A percentile compares a stretch with the other conserved stretches of the same genome.
These are phyloP conservation scores for Sebastes nivosus DNA, from an alignment of 2,797 vertebrate genomes.

Conservation along the genomic window DNA sequence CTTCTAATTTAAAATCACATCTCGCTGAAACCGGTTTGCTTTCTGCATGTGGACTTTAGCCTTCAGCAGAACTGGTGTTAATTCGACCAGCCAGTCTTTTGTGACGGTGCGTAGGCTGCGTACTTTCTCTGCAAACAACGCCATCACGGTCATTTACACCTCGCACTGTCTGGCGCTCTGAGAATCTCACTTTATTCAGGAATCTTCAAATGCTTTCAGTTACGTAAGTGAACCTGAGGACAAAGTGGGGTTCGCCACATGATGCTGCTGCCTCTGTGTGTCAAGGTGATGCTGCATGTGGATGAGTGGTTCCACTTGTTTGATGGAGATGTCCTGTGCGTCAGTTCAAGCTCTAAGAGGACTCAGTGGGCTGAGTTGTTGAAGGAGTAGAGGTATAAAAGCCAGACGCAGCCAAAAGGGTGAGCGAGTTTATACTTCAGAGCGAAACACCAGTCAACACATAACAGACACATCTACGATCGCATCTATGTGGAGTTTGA, in stretches of 20 bases:
- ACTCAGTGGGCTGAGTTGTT: background rate
- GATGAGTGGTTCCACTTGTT: background rate
- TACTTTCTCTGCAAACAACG: constrained; percentile 3
- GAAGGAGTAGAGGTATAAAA: background rate
- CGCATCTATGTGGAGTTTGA: background rate
- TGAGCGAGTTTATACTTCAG: background rate
- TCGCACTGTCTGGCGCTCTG: constrained; percentile 2
- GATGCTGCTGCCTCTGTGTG: background rate
- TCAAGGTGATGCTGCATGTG: background rate
- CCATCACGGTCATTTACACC: background rate
- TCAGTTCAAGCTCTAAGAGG: background rate
- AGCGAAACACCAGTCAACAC: background rate
- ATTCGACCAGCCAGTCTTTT: background rate
- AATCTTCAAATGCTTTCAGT: background rate
- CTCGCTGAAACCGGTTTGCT: background rate
- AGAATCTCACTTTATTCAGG: background rate
- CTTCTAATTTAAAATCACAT: background rate
- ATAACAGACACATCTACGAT: background rate
- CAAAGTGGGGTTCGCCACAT: background rate
- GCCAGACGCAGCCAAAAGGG: background rate
- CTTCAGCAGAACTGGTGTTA: background rate
- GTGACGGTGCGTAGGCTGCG: constrained; percentile 6
- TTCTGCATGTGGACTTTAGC: background rate
- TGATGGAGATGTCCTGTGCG: background rate
- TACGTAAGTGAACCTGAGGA: background rate